Conservation (phyloP, 1,140 invertebrate species). For the Berghia stephanieae region DNA sequence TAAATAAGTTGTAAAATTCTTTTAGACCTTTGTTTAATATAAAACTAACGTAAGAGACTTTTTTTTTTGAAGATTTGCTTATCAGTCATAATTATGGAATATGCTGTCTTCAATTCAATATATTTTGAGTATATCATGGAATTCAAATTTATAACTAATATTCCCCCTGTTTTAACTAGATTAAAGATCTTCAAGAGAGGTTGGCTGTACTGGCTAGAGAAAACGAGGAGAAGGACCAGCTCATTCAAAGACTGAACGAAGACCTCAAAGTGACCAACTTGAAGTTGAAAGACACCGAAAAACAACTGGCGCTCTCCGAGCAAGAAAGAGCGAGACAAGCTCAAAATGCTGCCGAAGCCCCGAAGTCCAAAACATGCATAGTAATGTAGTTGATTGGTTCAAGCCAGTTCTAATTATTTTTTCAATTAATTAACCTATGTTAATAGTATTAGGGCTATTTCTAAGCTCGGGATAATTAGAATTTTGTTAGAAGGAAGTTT, state of each 20-base stretch:
- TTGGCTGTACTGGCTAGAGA: slow-evolving; percentile 23
- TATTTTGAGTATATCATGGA: slow-evolving; percentile 25
- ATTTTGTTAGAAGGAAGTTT: too few species aligned
- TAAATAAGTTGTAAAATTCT: too few species aligned
- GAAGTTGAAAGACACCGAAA: slow-evolving; percentile 11
- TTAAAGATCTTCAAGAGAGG: slow-evolving; percentile 31
- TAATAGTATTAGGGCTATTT: too few species aligned
- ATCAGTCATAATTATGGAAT: slow-evolving; percentile 10
- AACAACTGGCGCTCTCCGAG: background rate
- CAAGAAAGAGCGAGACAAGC: background rate
- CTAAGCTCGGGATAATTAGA: too few species aligned
- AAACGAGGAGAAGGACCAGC: slow-evolving; percentile 33
- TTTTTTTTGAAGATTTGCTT: slow-evolving; percentile 26
- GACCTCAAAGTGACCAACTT: slow-evolving; percentile 24
- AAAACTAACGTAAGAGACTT: slow-evolving; percentile 12
- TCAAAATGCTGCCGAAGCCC: background rate
- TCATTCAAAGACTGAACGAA: slow-evolving; percentile 27
- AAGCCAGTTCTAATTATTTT: too few species aligned
- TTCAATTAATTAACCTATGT: too few species aligned
- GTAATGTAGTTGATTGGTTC: slow-evolving; percentile 38
- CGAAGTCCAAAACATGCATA: slow-evolving; percentile 33
- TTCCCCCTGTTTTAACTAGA: slow-evolving; percentile 31
- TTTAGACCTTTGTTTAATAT: background rate
- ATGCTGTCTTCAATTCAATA: background rate
- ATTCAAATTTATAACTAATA: slow-evolving; percentile 17